Evolutionary conservation across 2,888 invertebrate genomes (phyloP).

Genomic region (Nomada hirtipes): DNA sequence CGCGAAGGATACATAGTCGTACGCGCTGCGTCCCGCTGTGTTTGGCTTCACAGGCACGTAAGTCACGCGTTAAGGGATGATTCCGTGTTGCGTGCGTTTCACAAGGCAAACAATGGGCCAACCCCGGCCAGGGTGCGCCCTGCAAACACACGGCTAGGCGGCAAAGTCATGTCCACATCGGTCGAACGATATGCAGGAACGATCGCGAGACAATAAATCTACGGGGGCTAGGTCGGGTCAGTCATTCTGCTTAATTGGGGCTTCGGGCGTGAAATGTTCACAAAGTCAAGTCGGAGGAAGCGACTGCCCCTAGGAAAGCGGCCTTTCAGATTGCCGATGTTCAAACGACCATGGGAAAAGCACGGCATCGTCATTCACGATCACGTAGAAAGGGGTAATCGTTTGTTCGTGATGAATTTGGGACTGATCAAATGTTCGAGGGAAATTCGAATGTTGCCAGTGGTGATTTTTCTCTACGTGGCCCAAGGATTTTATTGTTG

Average conservation of each 20-base stretch:
- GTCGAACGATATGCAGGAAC: background rate
- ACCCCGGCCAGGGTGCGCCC: conserved; percentile 78
- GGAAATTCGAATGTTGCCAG: too few relatives aligned
- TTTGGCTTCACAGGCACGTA: conserved; percentile 72
- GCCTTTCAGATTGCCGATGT: conserved; percentile 57
- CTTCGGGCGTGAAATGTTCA: conserved; percentile 74
- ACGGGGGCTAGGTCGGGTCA: conserved; percentile 66
- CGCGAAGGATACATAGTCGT: conserved; percentile 33
- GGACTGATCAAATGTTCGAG: too few relatives aligned
- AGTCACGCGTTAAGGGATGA: conserved; percentile 80
- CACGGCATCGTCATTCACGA: conserved; percentile 19
- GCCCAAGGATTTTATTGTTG: background rate
- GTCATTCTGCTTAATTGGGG: conserved; percentile 81
- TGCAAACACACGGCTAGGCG: conserved; percentile 70
- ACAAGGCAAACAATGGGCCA: conserved; percentile 78
- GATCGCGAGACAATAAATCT: conserved; percentile 56
- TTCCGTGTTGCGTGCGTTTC: conserved; percentile 78
- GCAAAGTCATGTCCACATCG: conserved; percentile 73
- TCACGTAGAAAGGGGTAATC: background rate
- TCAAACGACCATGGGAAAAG: conserved; percentile 55
- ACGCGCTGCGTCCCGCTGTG: conserved; percentile 61
- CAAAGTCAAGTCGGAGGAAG: conserved; percentile 72
- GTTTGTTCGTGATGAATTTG: too few relatives aligned
- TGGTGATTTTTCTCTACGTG: too few relatives aligned
- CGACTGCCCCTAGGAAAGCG: conserved; percentile 56